Evolutionary conservation across 2,797 vertebrate species (phyloP), one percentile per base, ranked within the genome.

Genomic region (Liparis tanakae): DNA sequence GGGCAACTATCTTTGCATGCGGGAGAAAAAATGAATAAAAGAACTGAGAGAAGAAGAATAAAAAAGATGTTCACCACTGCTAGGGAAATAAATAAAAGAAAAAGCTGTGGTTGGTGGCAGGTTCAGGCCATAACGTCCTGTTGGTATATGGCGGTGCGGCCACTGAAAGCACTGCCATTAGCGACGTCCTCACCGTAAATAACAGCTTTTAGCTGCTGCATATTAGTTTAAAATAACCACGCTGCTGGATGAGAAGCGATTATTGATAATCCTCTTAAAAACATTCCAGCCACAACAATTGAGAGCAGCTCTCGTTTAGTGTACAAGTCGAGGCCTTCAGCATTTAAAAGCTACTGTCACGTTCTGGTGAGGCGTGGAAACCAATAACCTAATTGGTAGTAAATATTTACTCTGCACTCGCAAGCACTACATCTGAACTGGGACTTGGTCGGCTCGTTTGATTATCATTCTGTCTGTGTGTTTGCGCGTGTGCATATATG

Each of bases 251-350:
- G 62, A 80, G 50, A 75, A 54, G 76, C 10, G 79, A 87, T 88
- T 87, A 85, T 46, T 58, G 30, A 53, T 90, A 91, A 91, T 90
- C 87, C 84, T 87, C 86, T 90, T 89, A 80, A 83, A 83, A 89
- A 86, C 83, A 86, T 85, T 85, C 84, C 78, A 84, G 73, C 72
- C 88, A 75, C 66, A 82, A 78, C 72, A 72, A 82, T 68, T 77
- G 70, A 74, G 56, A 65, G 77, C 63, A 54, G 70, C 56, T 72
- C 50, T 72, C 30, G 69, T 60, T 78, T 34, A 39, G 48, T 13
- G 5, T 55, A 15, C 3, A 25, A 72, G 20, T 58, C 59, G 18
- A 60, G 55, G 43, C 80, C 56, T 71, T 54, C 44, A 33, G 53
- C 64, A 36, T 81, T 72, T 68, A n/a, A 4, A 74, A 70, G 70